A percentile compares a stretch with the other conserved stretches of the same genome.
phyloP scores from a whole-genome alignment of 2,113 vertebrate species.

The Dolichotis patagonum region DNA sequence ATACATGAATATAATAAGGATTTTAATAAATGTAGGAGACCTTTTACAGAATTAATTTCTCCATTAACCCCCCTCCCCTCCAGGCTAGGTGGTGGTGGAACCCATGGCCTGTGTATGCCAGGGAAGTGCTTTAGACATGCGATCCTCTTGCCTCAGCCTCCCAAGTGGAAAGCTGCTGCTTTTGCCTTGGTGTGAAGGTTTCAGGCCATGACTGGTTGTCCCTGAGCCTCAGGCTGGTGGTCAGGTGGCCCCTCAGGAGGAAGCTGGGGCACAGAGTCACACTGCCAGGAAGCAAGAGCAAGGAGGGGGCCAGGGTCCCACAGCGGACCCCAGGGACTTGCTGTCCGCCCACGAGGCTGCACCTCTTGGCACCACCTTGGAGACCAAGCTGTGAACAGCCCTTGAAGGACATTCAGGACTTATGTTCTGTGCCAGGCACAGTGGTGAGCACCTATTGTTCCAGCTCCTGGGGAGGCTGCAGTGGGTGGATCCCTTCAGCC shows the following conservation, averaged over 20 bases:
- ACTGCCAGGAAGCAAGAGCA: too few relatives aligned
- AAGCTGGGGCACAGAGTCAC: too few relatives aligned
- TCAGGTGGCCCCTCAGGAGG: neutral
- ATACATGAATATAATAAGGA: neutral
- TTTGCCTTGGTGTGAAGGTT: neutral
- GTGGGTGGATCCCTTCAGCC: neutral
- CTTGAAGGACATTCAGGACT: neutral
- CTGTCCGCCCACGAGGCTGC: neutral
- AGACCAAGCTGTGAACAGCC: neutral
- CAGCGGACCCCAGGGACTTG: neutral
- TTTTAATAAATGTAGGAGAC: neutral
- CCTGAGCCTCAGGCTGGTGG: neutral
- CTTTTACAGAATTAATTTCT: constrained; percentile 37
- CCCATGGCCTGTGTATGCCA: neutral
- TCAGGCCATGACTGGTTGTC: neutral
- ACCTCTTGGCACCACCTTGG: neutral
- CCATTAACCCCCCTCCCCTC: neutral
- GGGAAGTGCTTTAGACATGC: neutral
- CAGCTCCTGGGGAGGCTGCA: neutral
- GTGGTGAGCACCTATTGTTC: neutral
- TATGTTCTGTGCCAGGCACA: neutral
- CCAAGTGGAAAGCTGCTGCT: neutral
- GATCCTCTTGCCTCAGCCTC: neutral
- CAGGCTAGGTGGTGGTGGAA: neutral
- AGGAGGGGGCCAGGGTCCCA: neutral